Evolutionary conservation across 2,113 vertebrate species (phyloP).

Genomic region (Eubucco bourcierii): DNA sequence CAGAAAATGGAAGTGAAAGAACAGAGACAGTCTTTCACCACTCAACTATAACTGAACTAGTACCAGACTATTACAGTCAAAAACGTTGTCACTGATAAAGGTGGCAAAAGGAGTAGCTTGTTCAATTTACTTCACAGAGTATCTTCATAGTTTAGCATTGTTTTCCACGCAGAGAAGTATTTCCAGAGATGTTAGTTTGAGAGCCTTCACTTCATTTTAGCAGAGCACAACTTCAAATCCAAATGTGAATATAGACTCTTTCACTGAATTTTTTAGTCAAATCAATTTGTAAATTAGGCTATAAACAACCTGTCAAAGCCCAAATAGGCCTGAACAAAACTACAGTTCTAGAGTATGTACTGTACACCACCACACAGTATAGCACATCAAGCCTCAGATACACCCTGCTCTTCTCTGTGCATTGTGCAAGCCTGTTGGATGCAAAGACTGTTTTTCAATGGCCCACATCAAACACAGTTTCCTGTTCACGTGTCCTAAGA

Average conservation of each 20-base stretch:
- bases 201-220: not conserved
- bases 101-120: not conserved
- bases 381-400: not conserved
- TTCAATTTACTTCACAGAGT: not conserved
- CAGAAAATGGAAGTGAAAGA: not conserved
- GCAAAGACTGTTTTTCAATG: not conserved
- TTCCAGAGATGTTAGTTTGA: constrained; percentile 17
- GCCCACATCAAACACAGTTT: not conserved
- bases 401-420: not conserved
- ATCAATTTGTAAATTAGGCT: constrained; percentile 15
- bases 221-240: not conserved
- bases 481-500: not conserved
- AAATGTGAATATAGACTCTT: not conserved
- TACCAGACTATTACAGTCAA: not conserved
- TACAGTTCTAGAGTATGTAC: not conserved
- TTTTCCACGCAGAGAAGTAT: not conserved
- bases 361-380: not conserved
- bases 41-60: not conserved
- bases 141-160: not conserved
- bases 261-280: constrained; percentile 20
- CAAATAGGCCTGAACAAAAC: not conserved
- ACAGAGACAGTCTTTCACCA: not conserved
- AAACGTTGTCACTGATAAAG: not conserved
- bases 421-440: not conserved
- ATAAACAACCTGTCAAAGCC: constrained; percentile 21